phyloP scores from a whole-genome alignment of 2,113 vertebrate species.

The Gymnogyps californianus region DNA sequence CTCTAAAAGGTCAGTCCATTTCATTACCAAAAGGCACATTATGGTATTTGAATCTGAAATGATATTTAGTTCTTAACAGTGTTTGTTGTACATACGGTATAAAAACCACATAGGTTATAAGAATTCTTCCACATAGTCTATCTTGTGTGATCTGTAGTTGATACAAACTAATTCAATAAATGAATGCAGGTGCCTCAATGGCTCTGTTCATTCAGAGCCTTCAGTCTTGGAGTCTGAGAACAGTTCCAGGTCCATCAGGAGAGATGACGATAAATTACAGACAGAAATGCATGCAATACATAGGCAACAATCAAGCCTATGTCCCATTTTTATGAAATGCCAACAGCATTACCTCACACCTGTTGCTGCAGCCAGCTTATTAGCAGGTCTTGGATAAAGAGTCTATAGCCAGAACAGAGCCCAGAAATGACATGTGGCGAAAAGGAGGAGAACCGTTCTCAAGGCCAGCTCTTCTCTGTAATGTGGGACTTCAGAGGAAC shows the following conservation, averaged over 20 bases:
- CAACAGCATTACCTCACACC: not conserved
- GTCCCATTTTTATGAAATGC: not conserved
- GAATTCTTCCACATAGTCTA: not conserved
- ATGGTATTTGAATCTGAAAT: not conserved
- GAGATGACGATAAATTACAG: not conserved
- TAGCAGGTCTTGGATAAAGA: not conserved
- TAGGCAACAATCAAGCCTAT: not conserved
- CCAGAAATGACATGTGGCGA: not conserved
- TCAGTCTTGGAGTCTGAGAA: not conserved
- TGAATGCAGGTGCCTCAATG: not conserved
- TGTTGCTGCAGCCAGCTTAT: not conserved
- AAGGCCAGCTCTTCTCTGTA: not conserved
- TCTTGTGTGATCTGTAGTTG: not conserved
- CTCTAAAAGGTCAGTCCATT: not conserved
- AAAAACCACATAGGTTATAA: not conserved
- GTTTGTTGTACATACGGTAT: not conserved
- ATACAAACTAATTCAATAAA: not conserved
- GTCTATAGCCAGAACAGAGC: not conserved
- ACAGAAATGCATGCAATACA: not conserved
- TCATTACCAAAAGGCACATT: not conserved
- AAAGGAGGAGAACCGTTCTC: not conserved
- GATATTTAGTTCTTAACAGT: not conserved
- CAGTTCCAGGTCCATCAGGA: not conserved
- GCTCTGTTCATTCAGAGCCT: not conserved
- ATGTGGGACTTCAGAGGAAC: not conserved